phyloP scores from a whole-genome alignment of 2,113 vertebrate genomes.

The Danio rerio region GRCz12tu NC_133183.1:35395001-35395500 shows the following conservation, averaged over 20 bases:
- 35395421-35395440: background rate
- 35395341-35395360: background rate
- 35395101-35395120: conserved; percentile 57
- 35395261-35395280: conserved; percentile 52
- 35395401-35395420: background rate
- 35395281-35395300: conserved; percentile 33
- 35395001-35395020: background rate
- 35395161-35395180: conserved; percentile 63
- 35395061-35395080: conserved; percentile 56
- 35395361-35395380: no score
- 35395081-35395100: conserved; percentile 50
- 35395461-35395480: no score
- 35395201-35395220: conserved; percentile 54
- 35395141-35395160: conserved; percentile 57
- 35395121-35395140: conserved; percentile 68
- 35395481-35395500: no score
- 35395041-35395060: background rate
- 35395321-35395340: conserved; percentile 24
- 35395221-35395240: conserved; percentile 50
- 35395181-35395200: conserved; percentile 59
- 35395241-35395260: conserved; percentile 46
- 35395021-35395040: background rate
- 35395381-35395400: background rate
- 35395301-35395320: conserved; percentile 22
- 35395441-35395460: background rate